Evolutionary conservation across 92 coral and sea anemone genomes (phyloP).

Genomic region (Siderastrea siderea): DNA sequence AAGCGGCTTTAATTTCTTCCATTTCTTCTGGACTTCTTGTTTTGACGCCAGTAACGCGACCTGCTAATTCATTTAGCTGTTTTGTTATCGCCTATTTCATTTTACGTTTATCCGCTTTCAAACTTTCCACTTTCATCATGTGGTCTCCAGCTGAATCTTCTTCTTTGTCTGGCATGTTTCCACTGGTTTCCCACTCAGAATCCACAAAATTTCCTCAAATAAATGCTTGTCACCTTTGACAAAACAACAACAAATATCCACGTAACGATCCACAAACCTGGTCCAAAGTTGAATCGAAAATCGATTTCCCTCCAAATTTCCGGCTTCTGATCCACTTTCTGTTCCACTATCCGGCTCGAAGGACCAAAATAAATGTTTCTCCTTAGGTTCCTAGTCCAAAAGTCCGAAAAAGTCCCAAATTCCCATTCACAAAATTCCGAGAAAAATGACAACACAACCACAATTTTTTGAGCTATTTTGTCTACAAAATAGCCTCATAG

Average conservation of each 20-base stretch:
- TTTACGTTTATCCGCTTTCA: constrained; percentile 7
- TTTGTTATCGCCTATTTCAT: constrained; percentile 21
- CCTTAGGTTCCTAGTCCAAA: too few relatives aligned
- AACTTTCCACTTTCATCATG: constrained; percentile 14
- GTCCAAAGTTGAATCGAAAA: constrained; percentile 21
- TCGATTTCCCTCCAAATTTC: neutral
- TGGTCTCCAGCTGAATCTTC: constrained; percentile 1
- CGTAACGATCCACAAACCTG: constrained; percentile 9
- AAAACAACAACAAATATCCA: constrained; percentile 4
- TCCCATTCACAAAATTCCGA: too few relatives aligned
- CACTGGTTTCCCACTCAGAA: neutral
- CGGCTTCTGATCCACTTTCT: constrained; percentile 6
- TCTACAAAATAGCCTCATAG: too few relatives aligned
- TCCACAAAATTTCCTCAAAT: constrained; percentile 8
- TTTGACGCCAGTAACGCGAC: constrained; percentile 38
- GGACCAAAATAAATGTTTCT: too few relatives aligned
- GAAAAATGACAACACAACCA: too few relatives aligned
- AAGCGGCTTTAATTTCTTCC: constrained; percentile 32
- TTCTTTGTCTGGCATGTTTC: constrained; percentile 8
- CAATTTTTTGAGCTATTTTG: too few relatives aligned
- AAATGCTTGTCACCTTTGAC: neutral
- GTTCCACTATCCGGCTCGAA: constrained; percentile 30
- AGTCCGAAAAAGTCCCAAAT: too few relatives aligned
- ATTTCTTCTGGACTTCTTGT: constrained; percentile 9
- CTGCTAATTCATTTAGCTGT: constrained; percentile 41